phyloP scores from a whole-genome alignment of 2,797 vertebrate species.

The Pseudochirops corinnae region DNA sequence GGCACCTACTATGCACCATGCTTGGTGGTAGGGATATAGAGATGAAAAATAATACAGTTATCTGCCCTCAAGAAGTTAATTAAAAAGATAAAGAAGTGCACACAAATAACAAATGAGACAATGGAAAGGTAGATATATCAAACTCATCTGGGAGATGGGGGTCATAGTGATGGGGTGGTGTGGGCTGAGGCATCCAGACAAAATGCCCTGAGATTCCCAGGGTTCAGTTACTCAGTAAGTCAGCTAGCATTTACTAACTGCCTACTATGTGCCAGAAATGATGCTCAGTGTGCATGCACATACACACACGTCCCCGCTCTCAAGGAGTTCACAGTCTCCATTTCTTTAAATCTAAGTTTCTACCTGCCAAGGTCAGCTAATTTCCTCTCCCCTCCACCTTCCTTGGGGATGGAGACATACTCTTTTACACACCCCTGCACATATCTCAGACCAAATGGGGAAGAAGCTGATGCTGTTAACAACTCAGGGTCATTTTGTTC shows the following conservation, averaged over 20 bases:
- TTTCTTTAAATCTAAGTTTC: neutral
- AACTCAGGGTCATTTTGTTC: neutral
- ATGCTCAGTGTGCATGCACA: neutral
- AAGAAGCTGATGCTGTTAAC: neutral
- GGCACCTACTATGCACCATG: neutral
- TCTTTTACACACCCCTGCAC: neutral
- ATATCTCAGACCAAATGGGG: rapidly evolving
- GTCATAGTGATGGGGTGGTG: no score
- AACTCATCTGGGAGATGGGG: neutral
- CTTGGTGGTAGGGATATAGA: neutral
- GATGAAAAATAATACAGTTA: neutral
- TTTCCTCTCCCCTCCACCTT: neutral
- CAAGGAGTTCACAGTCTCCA: neutral
- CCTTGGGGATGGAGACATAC: rapidly evolving
- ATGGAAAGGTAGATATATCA: neutral
- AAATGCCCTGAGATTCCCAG: neutral
- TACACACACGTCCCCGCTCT: neutral
- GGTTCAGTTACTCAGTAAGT: neutral
- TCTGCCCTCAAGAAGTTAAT: neutral
- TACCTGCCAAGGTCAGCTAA: neutral
- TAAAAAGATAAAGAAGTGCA: neutral
- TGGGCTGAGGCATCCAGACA: neutral
- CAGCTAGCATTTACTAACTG: neutral
- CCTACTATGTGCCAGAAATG: neutral
- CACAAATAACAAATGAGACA: neutral